phyloP scores from a whole-genome alignment of 2,797 vertebrate species.

The Crossoptilon crossoptilon region DNA sequence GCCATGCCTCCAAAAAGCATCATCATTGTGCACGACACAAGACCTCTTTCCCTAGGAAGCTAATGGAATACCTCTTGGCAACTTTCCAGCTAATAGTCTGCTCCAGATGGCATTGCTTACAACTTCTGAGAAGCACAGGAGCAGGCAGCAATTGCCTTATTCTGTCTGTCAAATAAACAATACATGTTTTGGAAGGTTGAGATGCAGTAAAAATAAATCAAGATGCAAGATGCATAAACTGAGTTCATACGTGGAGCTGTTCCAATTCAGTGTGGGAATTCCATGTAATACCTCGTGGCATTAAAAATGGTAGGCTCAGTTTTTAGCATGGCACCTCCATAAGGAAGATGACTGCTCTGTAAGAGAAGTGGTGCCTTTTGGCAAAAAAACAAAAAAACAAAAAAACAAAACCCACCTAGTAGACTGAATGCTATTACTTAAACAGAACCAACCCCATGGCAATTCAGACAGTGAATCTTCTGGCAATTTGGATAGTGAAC shows the following conservation, averaged over 20 bases:
- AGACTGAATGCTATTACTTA: neutral
- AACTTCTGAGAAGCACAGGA: slow-evolving; percentile 33
- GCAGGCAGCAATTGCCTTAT: slow-evolving; percentile 55
- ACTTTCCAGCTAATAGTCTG: slow-evolving; percentile 51
- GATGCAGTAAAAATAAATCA: slow-evolving; percentile 47
- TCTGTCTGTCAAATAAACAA: slow-evolving; percentile 69
- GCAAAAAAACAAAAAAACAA: neutral
- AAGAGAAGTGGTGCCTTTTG: neutral
- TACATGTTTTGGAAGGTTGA: slow-evolving; percentile 50
- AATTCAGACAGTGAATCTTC: neutral
- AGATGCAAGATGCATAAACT: neutral
- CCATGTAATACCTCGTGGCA: neutral
- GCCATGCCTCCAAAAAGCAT: slow-evolving; percentile 6
- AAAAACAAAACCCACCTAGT: too few relatives aligned
- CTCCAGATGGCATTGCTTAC: slow-evolving; percentile 57
- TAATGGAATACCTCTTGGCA: slow-evolving; percentile 43
- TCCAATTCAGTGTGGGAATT: neutral
- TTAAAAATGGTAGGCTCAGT: neutral
- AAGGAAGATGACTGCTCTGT: neutral
- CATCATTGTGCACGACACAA: neutral
- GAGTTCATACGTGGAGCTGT: neutral
- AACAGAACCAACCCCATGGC: neutral
- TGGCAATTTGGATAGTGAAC: rapidly evolving
- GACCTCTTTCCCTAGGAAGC: slow-evolving; percentile 35
- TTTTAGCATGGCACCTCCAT: neutral